Evolutionary conservation across 2,113 vertebrate species (phyloP).

Genomic region (Seriola quinqueradiata): DNA sequence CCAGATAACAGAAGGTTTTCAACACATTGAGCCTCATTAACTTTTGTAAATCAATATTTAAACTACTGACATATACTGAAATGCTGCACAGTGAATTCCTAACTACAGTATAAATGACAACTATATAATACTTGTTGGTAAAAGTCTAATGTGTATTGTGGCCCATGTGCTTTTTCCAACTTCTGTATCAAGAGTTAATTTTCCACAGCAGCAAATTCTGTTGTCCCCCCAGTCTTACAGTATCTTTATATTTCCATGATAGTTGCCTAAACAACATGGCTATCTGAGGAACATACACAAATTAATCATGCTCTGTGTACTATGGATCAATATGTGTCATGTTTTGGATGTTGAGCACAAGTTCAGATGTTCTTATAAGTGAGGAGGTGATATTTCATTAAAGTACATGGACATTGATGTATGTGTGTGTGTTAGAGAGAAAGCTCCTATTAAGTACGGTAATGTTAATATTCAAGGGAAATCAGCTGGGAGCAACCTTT

Average conservation of each 20-base stretch:
- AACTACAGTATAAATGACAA: constrained; percentile 26
- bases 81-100: constrained; percentile 13
- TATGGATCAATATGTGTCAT: constrained; percentile 59
- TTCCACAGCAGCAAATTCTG: neutral
- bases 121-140: neutral
- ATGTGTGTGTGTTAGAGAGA: neutral
- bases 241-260: neutral
- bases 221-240: neutral
- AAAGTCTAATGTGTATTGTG: constrained; percentile 3
- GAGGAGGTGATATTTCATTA: constrained; percentile 26
- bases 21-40: constrained; percentile 56
- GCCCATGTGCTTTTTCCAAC: neutral
- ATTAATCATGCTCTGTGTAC: constrained; percentile 37
- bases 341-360: constrained; percentile 24
- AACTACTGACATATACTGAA: constrained; percentile 12
- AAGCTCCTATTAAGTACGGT: neutral
- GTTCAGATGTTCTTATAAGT: constrained; percentile 33
- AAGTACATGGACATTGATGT: constrained; percentile 8
- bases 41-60: constrained; percentile 57
- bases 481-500: constrained; percentile 38
- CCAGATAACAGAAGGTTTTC: constrained; percentile 31
- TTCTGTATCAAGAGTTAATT: neutral
- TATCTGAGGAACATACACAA: neutral
- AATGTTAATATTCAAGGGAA: constrained; percentile 39
- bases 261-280: neutral